Conservation (phyloP, 2,797 vertebrate species). For the Hipposideros larvatus region DNA sequence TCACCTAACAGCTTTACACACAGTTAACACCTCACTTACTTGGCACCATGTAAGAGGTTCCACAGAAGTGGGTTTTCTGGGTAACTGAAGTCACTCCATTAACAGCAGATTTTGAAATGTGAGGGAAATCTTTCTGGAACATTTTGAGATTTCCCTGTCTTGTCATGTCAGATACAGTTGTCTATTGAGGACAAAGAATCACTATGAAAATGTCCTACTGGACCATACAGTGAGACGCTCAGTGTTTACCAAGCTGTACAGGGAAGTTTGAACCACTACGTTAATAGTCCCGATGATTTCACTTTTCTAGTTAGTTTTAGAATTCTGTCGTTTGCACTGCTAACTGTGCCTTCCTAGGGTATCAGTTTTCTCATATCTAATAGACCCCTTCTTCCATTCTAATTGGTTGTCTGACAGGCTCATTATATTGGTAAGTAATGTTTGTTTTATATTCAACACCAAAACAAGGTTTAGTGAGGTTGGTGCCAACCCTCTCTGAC, state of each 20-base stretch:
- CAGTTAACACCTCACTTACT: conserved; percentile 9
- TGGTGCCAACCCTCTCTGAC: background rate
- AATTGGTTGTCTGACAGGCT: conserved; percentile 44
- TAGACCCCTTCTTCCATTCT: background rate
- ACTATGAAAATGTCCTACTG: background rate
- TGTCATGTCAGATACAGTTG: background rate
- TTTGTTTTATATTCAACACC: background rate
- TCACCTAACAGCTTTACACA: background rate
- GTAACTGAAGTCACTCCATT: background rate
- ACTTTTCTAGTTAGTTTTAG: conserved; percentile 36
- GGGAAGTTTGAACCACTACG: background rate
- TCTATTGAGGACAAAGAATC: background rate
- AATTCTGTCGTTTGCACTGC: background rate
- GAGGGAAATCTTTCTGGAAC: conserved; percentile 45
- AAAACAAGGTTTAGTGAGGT: too few species aligned
- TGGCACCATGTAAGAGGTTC: background rate
- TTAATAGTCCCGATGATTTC: background rate
- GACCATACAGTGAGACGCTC: background rate
- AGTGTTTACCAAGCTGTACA: background rate
- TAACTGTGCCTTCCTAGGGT: background rate
- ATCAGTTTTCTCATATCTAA: conserved; percentile 22
- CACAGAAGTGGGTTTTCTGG: background rate
- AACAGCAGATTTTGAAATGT: conserved; percentile 15
- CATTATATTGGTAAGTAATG: background rate
- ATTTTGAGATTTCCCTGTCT: background rate